Evolutionary conservation across 2,888 invertebrate genomes (phyloP), one percentile per base, ranked within the genome.

Genomic region (Pachymerium ferrugineum): DNA sequence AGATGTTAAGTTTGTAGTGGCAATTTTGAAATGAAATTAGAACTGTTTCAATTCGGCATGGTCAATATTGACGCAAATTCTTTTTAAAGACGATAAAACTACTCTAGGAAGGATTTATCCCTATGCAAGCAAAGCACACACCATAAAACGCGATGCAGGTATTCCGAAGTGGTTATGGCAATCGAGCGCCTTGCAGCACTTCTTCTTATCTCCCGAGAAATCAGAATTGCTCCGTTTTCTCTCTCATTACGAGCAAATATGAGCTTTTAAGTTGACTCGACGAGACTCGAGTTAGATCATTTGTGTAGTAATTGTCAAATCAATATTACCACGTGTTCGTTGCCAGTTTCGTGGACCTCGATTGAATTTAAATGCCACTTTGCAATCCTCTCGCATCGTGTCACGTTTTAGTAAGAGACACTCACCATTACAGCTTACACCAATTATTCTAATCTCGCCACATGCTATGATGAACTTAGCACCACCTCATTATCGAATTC

Each of bases 201-300:
- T 5, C 33, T 5, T 42, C 42, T 42, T 42, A 42, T 42, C 42
- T 42, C 6, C 3, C 3, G 42, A 42, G 16, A 42, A 42, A 42
- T 42, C 42, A 42, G n/a, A 42, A 42, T 42, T 42, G 42, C 42
- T 42, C 42, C 42, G 42, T 42, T 42, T 42, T 42, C 42, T 42
- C 42, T 42, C 42, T 42, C 42, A 42, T 42, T 42, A 42, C 42
- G 42, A 42, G 42, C 42, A 42, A 42, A 42, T 42, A 42, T 42
- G 42, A 42, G 42, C 42, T 42, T 42, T 42, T 42, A 42, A 42
- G 42, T 42, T 42, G 42, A 42, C 42, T 42, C 42, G 42, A 4
- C n/a, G 16, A 42, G 16, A 42, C 42, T 42, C 42, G 42, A 42
- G n/a, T 42, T 42, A 14, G 6, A 42, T 42, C 42, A 14, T 42